Evolutionary conservation across 2,888 invertebrate genomes (phyloP), one percentile per base, ranked within the genome.

Genomic region (Hartigia nigra): DNA sequence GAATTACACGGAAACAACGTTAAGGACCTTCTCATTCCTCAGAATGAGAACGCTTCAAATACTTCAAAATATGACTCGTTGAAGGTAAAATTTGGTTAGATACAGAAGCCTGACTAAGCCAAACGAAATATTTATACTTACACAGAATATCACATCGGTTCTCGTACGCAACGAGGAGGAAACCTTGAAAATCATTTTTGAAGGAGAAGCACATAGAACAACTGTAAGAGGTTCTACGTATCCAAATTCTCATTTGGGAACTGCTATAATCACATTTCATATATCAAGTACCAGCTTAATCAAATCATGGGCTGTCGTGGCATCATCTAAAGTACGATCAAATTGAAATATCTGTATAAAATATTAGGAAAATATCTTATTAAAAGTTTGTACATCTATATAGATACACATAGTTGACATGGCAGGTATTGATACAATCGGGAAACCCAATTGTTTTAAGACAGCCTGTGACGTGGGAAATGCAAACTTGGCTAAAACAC

Each of bases 371-470:
- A 76, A 31, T 31, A n/a, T 37, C 12, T 31, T 5, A 76, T 23
- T 35, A 76, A 14, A 74, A 83, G 14, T 55, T 55, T 55, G 2
- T 9, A 23, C 23, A 55, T 2, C 55, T 9, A 23, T 83, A n/a
- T 80, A 92, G 92, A 83, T 93, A 74, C 92, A 92, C 82, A 81
- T 92, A 35, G 89, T 92, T 31, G 93, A 93, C 85, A 87, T 92
- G 86, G 92, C 92, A 55, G 93, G 92, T 23, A 88, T 86, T 12
- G 92, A 92, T 80, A 90, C 87, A 37, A 81, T 86, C 3, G 91
- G 91, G 36, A 91, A 90, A 78, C 55, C 82, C 3, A 84, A 85
- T 39, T 88, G 88, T 69, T 76, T 86, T 78, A 92, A 92, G 83
- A 84, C 87, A 23, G 82, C 87, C 3, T 81, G 78, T 4, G 90